A percentile compares a stretch with the other conserved stretches of the same genome.
These are phyloP conservation scores for Lepus timidus DNA, from an alignment of 2,113 vertebrate genomes.

Conservation along the genomic window DNA sequence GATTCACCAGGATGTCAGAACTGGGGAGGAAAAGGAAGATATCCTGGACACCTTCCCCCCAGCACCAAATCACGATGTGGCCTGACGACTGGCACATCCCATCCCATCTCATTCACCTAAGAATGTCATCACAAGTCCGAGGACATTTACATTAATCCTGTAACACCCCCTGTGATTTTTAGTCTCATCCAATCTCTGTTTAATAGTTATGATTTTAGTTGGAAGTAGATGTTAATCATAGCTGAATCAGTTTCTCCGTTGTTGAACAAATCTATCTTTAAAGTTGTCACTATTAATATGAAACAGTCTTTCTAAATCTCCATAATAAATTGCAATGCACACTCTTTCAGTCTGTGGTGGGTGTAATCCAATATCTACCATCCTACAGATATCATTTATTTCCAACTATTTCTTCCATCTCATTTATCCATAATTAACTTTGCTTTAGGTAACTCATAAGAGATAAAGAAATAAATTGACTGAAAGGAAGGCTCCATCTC, in stretches of 20 bases:
- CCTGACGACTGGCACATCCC: background rate
- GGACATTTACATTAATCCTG: background rate
- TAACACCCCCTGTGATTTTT: background rate
- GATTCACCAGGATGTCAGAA: background rate
- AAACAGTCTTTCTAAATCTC: constrained; percentile 70
- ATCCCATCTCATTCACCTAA: background rate
- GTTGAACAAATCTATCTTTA: constrained; percentile 72
- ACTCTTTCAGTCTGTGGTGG: constrained; percentile 54
- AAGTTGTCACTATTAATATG: constrained; percentile 65
- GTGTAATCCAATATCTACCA: constrained; percentile 62
- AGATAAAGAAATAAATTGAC: constrained; percentile 40
- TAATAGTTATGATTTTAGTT: constrained; percentile 61
- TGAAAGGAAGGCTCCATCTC: background rate
- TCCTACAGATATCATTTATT: constrained; percentile 69
- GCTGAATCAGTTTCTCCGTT: constrained; percentile 67
- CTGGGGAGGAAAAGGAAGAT: background rate
- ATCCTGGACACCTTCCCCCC: no score
- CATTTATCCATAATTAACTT: constrained; percentile 73
- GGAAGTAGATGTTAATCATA: constrained; percentile 67
- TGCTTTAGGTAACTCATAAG: constrained; percentile 46
- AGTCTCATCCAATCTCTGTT: constrained; percentile 29
- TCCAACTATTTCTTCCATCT: constrained; percentile 62
- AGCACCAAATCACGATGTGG: background rate
- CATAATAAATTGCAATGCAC: constrained; percentile 74
- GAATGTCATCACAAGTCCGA: background rate